Evolutionary conservation across 64 coral and sea anemone species (phyloP), one percentile per base, ranked within the genome.

Genomic region (Trachythela sp.): DNA sequence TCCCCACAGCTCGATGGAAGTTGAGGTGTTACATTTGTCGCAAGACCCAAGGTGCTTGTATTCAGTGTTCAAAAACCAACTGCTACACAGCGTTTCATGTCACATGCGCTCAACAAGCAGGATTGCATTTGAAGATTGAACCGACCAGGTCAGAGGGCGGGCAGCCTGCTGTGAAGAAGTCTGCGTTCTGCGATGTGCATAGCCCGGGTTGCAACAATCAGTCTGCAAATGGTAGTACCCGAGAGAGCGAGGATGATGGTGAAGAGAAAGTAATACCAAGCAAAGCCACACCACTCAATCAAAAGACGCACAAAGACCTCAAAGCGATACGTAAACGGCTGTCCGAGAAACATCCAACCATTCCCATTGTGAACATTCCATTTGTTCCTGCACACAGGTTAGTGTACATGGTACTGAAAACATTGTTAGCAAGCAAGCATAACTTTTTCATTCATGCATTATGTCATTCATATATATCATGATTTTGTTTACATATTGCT

Each of bases 71-170:
- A 48, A 99, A 95, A 88, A 99, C 96, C 18, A 99, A 99, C 48
- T 99, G 96, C 90, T 99, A 99, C 84, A 99, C 96, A 56, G 96
- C 96, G 34, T 99, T 99, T 85, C 96, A 99, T 90, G 96, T 99
- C 42, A 99, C 96, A 39, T 99, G 96, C 85, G 96, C 96, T 37
- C 96, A 99, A 18, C 96, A 99, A 93, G 96, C 96, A 75, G 96
- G 96, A 36, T 88, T 99, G 39, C 94, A 92, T 91, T 94, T 99
- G 96, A 99, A 99, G 52, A 99, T 99, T 77, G 96, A 99, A 91
- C 96, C 96, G 9, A 85, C 94, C 1, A 99, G 92, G 56, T 94
- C 91, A 45, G 96, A 99, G 84, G 91, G 85, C 91, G 96, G 96
- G 8, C 96, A 99, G 30, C 24, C 94, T 27, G 94, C 96, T 7